Base-by-base conservation (phyloP, 2,888 invertebrate genomes). In the Ectobius pallidus region DNA sequence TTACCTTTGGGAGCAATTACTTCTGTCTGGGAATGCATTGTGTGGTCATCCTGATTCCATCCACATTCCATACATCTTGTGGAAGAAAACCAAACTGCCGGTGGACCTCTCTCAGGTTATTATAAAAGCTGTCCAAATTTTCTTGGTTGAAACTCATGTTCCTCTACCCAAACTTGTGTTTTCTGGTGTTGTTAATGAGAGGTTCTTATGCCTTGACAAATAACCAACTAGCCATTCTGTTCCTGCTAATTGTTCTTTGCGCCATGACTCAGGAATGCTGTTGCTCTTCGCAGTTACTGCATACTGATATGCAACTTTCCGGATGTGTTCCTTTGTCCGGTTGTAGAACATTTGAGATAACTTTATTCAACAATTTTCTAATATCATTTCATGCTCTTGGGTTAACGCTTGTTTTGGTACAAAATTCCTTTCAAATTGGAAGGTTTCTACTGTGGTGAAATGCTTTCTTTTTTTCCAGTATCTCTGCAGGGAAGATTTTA, bases 1-100 rank as follows among this genome's bases (percentile, higher is more conserved):
- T 22, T 22, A 18, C 9, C 65, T 42, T 7, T 65, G 32, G 39
- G n/a, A 65, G 42, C 65, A n/a, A 65, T 39, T 18, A 65, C 39
- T 22, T 32, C 22, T 7, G n/a, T 22, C 4, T 32, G 65, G 11
- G 39, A 18, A 14, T 65, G 65, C 39, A 65, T 39, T n/a, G n/a
- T 6, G 39, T 65, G 9, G 65, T 39, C 22, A 65, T 18, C n/a
- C 65, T 39, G 11, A 39, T 65, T 65, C 39, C 39, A 20, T 65
- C 65, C 39, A 65, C 42, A 39, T 65, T 65, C 65, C 65, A 65
- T 42, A 65, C 39, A 39, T 39, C 11, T 9, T 32, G 65, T 14
- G 63, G 27, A 16, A 63, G 14, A 6, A 14, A 32, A 18, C 63
- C 34, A 63, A 63, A 65, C 39, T 39, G 32, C 14, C 16, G 20